Evolutionary conservation across 2,113 vertebrate species (phyloP).

Genomic region (Oryzias melastigma): DNA sequence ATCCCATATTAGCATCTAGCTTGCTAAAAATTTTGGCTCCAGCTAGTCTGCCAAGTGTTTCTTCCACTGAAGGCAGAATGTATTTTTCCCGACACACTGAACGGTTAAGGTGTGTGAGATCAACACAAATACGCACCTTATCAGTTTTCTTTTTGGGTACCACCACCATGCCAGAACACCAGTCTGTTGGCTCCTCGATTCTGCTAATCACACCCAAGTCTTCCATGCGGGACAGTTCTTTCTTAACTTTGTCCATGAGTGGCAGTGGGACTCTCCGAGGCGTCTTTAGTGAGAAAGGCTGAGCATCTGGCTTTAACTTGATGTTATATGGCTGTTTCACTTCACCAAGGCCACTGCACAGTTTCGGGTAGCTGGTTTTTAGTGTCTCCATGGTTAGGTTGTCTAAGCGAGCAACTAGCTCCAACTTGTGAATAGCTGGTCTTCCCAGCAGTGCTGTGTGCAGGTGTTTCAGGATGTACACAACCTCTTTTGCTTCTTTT

Average conservation of each 20-base stretch:
- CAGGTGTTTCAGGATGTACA: not conserved
- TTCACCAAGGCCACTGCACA: not conserved
- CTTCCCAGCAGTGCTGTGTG: not conserved
- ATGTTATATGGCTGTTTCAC: not conserved
- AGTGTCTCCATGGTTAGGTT: not conserved
- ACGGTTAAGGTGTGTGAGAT: too few relatives aligned
- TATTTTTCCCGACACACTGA: too few relatives aligned
- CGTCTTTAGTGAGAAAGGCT: not conserved
- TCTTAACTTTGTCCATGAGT: not conserved
- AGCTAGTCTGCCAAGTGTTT: too few relatives aligned
- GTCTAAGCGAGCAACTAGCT: too few relatives aligned
- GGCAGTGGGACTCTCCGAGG: not conserved
- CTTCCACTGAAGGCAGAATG: too few relatives aligned
- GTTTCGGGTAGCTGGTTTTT: not conserved
- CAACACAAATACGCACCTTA: too few relatives aligned
- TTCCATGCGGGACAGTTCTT: not conserved
- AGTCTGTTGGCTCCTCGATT: slow-evolving; percentile 17
- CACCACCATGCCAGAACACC: slow-evolving; percentile 6
- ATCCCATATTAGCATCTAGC: too few relatives aligned
- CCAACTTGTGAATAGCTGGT: not conserved
- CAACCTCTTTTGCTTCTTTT: not conserved
- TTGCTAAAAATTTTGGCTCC: too few relatives aligned
- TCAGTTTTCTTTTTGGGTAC: not conserved
- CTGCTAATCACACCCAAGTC: not conserved
- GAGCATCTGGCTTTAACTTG: not conserved